Base-by-base conservation (phyloP, 1,140 invertebrate species). In the Drosophila rhopaloa region DNA sequence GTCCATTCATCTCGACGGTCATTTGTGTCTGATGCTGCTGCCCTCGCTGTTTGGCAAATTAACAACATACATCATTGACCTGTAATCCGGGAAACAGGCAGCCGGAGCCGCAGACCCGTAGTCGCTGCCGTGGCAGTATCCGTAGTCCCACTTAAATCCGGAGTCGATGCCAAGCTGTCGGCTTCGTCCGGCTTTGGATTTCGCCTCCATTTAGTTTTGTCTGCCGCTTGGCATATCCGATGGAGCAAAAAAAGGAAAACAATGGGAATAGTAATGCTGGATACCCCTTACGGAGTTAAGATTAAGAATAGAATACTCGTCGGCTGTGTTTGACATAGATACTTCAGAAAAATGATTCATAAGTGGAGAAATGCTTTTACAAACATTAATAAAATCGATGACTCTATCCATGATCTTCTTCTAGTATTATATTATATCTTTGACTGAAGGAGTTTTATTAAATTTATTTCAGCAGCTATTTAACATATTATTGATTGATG, bases 21-120 rank as follows among this genome's bases (percentile, higher is more conserved):
- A 57, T 62, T 55, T 61, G 74, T 55, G 71, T 59, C 60, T 37
- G 38, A 32, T 51, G 46, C 38, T 51, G 46, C 38, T 32, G 29
- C 29, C 29, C 6, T 55, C 65, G 62, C 62, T 82, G 55, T 61
- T 85, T 66, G 53, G 73, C 81, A 85, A 85, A 85, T 85, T 81
- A 85, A 68, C 73, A 78, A 55, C 68, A 85, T 85, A 85, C 68
- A 85, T 85, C 81, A 75, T 74, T 81, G 77, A 81, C 59, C 81
- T 76, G 66, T 79, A 76, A 80, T 79, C 62, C 50, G 19, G 16
- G 24, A 44, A 53, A 41, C 32, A 58, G 62, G 24, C 29, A n/a
- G 47, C 32, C 37, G 37, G 46, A 61, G 19, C 29, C 11, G 47
- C 48, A 70, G 41, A 40, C 43, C 67, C 51, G 65, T 13, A 24